These are phyloP conservation scores for Hippocampus mohnikei DNA, from an alignment of 2,113 vertebrate species.

Conservation along the genomic window DNA sequence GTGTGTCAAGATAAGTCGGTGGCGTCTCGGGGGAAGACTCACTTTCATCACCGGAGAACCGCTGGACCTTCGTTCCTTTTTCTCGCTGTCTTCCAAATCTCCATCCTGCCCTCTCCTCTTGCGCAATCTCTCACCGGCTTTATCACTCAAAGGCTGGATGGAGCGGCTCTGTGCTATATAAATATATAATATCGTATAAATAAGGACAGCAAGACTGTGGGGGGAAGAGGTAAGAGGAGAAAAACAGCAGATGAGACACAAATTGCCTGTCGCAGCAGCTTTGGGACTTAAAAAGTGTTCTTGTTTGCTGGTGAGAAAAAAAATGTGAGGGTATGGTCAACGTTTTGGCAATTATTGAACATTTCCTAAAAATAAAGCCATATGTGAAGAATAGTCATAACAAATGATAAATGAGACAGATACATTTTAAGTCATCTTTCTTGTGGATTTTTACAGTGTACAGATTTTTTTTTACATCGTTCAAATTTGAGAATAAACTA, in stretches of 20 bases:
- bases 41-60: constrained; percentile 56
- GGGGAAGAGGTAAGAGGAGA: constrained; percentile 25
- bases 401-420: too few relatives aligned
- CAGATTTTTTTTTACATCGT: too few relatives aligned
- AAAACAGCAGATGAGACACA: constrained; percentile 20
- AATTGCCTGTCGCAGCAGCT: constrained; percentile 18
- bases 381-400: too few relatives aligned
- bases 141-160: constrained; percentile 53
- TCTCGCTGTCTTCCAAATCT: constrained; percentile 27
- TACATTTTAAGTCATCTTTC: too few relatives aligned
- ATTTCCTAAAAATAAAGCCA: background rate
- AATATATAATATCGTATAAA: constrained; percentile 42
- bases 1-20: constrained; percentile 63
- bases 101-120: constrained; percentile 43
- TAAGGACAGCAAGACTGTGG: constrained; percentile 20
- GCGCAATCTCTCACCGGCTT: constrained; percentile 52
- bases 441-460: too few relatives aligned
- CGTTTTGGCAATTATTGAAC: background rate
- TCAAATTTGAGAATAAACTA: too few relatives aligned
- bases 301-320: background rate
- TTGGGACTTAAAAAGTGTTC: background rate
- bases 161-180: constrained; percentile 62
- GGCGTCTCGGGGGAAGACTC: constrained; percentile 54
- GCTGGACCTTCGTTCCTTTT: constrained; percentile 35
- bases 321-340: background rate